phyloP scores from a whole-genome alignment of 2,113 vertebrate genomes.

The Labrus mixtus region DNA sequence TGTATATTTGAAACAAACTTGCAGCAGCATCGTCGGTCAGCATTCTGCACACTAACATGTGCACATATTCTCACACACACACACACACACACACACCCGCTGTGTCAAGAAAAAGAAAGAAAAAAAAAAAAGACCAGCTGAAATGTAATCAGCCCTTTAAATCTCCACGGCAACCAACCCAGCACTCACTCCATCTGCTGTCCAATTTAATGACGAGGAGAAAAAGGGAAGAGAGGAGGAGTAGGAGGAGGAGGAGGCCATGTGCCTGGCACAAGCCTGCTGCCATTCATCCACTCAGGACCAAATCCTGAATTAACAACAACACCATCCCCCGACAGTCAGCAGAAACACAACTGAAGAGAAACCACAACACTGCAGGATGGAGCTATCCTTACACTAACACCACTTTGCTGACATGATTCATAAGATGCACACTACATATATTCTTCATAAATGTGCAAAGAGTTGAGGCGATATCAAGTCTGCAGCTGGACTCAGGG shows the following conservation, averaged over 20 bases:
- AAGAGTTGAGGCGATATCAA: no score
- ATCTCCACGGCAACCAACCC: constrained; percentile 74
- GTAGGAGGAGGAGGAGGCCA: constrained; percentile 52
- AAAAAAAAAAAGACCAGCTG: constrained; percentile 43
- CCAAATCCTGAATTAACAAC: constrained; percentile 52
- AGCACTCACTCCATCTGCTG: constrained; percentile 79
- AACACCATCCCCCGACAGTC: constrained; percentile 33
- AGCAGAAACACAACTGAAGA: constrained; percentile 31
- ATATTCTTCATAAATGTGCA: no score
- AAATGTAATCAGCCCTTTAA: constrained; percentile 64
- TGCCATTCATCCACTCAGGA: constrained; percentile 70
- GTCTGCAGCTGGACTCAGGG: not conserved
- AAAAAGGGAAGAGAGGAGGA: constrained; percentile 31
- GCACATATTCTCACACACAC: not conserved
- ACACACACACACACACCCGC: not conserved
- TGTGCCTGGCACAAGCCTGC: constrained; percentile 77
- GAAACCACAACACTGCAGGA: not conserved
- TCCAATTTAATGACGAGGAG: constrained; percentile 69
- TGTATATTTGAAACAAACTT: not conserved
- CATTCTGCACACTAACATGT: not conserved
- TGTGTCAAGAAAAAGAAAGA: not conserved
- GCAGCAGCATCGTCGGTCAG: not conserved
- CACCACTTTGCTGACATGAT: not conserved
- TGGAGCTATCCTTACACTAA: not conserved
- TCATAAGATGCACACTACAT: no score